Conservation (phyloP, 2,113 vertebrate genomes). For the Gnathonemus echidnorhynchus region DNA sequence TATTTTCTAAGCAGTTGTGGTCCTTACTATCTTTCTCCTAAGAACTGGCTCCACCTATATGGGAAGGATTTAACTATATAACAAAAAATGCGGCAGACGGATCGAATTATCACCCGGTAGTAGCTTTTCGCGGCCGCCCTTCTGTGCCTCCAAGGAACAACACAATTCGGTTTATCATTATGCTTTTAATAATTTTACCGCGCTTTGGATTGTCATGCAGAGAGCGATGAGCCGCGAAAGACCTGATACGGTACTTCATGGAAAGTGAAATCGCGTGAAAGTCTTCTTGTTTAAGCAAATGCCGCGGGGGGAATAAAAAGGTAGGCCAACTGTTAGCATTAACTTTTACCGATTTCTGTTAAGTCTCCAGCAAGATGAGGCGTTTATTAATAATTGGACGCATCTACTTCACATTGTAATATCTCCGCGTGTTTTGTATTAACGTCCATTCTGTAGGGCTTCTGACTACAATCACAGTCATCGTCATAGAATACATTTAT, state of each 20-base stretch:
- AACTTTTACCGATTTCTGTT: neutral
- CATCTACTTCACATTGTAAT: neutral
- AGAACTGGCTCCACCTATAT: neutral
- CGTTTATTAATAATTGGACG: neutral
- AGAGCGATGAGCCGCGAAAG: neutral
- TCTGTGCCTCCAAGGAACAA: neutral
- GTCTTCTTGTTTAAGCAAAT: neutral
- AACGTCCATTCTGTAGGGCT: neutral
- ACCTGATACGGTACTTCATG: neutral
- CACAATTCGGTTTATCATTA: neutral
- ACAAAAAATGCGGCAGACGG: neutral
- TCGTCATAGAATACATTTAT: neutral
- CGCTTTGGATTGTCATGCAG: neutral
- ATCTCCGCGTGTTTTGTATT: neutral
- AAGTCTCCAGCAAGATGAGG: neutral
- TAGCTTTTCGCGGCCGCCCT: neutral
- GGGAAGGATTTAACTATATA: neutral
- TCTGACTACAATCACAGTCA: neutral
- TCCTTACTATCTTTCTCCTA: neutral
- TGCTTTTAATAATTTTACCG: neutral
- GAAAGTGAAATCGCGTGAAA: neutral
- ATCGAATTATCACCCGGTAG: neutral
- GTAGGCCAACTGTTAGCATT: neutral
- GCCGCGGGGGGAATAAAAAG: neutral
- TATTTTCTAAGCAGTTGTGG: neutral